A percentile compares a stretch with the other conserved stretches of the same genome.
Conservation (phyloP, 2,888 invertebrate genomes). For the Drosophila mulleri region DNA sequence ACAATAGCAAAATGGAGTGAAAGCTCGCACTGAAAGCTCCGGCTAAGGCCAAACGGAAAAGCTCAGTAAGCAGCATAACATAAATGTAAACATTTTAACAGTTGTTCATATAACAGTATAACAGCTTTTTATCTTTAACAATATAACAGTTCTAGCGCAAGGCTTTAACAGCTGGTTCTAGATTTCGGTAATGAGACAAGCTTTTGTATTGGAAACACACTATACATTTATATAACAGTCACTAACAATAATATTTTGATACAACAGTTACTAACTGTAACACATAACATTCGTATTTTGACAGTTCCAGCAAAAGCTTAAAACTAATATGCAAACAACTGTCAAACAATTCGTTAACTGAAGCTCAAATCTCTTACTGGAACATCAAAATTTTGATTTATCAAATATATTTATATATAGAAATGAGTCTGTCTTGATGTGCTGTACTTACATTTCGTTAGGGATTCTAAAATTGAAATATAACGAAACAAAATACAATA, state of each 20-base stretch:
- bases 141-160: constrained; percentile 15
- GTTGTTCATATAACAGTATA: constrained; percentile 2
- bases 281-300: constrained; percentile 15
- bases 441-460: constrained; percentile 74
- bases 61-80: constrained; percentile 10
- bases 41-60: constrained; percentile 7
- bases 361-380: neutral
- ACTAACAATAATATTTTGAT: constrained; percentile 15
- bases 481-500: constrained; percentile 73
- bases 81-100: constrained; percentile 15
- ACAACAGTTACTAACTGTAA: constrained; percentile 11
- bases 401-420: constrained; percentile 1
- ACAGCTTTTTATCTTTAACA: neutral
- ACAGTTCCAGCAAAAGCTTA: neutral
- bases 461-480: constrained; percentile 68
- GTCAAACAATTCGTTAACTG: neutral
- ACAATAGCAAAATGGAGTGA: neutral
- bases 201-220: constrained; percentile 16
- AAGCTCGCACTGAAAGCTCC: constrained; percentile 18
- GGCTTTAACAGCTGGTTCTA: constrained; percentile 19
- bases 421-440: constrained; percentile 7
- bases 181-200: constrained; percentile 16
- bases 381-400: constrained; percentile 11
- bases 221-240: constrained; percentile 3
- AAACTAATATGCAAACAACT: neutral